A percentile compares a stretch with the other conserved stretches of the same genome.
phyloP scores from a whole-genome alignment of 2,113 vertebrate species.

The Grus americana region DNA sequence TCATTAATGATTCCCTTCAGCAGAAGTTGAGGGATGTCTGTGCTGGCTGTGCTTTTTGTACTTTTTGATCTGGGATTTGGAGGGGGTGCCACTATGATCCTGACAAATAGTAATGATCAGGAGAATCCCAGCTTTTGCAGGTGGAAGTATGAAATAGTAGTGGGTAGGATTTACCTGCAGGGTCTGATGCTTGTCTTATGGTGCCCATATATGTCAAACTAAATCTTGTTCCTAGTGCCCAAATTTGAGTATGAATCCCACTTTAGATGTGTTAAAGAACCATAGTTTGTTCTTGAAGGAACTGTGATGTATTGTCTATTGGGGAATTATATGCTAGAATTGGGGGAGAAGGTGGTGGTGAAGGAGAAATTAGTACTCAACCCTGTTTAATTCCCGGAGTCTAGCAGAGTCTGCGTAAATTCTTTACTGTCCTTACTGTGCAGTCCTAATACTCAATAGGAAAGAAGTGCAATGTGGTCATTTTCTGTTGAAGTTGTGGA shows the following conservation, averaged over 20 bases:
- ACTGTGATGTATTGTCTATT: neutral
- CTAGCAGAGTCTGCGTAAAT: neutral
- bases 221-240: neutral
- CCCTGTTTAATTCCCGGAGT: neutral
- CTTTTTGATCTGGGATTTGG: neutral
- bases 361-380: neutral
- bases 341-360: neutral
- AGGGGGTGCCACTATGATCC: neutral
- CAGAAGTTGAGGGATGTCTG: neutral
- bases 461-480: neutral
- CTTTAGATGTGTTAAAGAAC: neutral
- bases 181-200: neutral
- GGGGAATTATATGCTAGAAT: neutral
- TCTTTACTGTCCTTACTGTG: neutral
- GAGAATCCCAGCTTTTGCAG: neutral
- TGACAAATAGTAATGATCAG: neutral
- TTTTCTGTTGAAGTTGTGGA: neutral
- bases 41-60: neutral
- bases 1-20: neutral
- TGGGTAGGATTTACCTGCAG: neutral
- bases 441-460: neutral
- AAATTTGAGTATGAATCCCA: neutral
- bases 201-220: neutral
- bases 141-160: neutral
- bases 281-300: neutral